These are phyloP conservation scores for Scortum barcoo DNA, from an alignment of 2,113 vertebrate species.

Conservation along the genomic window DNA sequence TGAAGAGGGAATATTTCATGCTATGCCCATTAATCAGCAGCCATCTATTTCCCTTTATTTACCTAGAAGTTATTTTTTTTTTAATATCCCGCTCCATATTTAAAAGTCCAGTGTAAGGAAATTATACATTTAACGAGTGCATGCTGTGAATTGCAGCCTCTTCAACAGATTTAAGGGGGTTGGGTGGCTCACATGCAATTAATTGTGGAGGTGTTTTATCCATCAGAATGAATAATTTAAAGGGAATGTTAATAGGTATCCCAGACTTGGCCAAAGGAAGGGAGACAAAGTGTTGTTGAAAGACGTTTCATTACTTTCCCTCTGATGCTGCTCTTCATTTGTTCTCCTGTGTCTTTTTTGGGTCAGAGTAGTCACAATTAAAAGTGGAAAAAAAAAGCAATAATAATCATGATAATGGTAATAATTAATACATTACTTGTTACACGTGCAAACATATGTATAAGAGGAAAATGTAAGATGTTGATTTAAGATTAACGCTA, in stretches of 20 bases:
- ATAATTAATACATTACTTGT: not conserved
- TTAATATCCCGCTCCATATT: conserved; percentile 42
- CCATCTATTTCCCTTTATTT: conserved; percentile 55
- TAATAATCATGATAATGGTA: conserved; percentile 10
- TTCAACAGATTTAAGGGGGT: conserved; percentile 73
- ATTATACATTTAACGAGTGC: conserved; percentile 68
- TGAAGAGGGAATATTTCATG: conserved; percentile 56
- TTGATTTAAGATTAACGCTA: not conserved
- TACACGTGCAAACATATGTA: not conserved
- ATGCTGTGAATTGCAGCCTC: conserved; percentile 72
- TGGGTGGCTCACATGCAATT: conserved; percentile 80
- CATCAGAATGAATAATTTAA: conserved; percentile 89
- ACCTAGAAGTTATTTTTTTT: conserved; percentile 62
- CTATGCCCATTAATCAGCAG: conserved; percentile 49
- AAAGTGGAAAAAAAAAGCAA: conserved; percentile 11
- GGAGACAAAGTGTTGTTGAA: conserved; percentile 82
- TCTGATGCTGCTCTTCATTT: conserved; percentile 78
- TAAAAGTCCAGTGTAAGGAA: conserved; percentile 53
- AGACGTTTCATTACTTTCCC: conserved; percentile 81
- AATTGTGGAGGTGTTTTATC: conserved; percentile 88
- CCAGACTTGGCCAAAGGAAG: conserved; percentile 79
- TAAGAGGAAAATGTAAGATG: not conserved
- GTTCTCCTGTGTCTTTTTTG: conserved; percentile 59
- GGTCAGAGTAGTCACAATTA: conserved; percentile 62
- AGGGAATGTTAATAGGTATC: conserved; percentile 85